Evolutionary conservation across 2,888 invertebrate species (phyloP).

Genomic region (Drosophila eohydei): DNA sequence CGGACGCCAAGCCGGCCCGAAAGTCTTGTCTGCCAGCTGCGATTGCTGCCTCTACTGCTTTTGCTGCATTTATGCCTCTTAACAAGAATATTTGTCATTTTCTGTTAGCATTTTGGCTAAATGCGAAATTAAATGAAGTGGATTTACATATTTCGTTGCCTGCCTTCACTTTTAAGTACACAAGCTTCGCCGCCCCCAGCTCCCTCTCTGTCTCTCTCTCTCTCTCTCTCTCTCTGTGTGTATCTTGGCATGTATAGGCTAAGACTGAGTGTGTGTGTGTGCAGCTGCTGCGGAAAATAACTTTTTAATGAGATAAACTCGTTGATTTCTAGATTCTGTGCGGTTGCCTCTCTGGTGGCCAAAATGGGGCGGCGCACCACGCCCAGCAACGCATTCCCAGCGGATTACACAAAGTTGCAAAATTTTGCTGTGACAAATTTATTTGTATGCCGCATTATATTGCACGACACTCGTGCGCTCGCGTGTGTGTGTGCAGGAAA

Average conservation of each 20-base stretch:
- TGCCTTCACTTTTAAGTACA: conserved; percentile 75
- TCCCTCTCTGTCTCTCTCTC: conserved; percentile 1
- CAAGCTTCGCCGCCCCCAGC: conserved; percentile 32
- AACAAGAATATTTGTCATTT: conserved; percentile 82
- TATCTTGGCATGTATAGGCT: conserved; percentile 64
- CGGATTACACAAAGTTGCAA: conserved; percentile 79
- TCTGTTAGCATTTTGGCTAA: conserved; percentile 82
- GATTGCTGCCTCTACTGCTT: conserved; percentile 7
- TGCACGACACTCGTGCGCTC: conserved; percentile 37
- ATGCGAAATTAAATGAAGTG: conserved; percentile 82
- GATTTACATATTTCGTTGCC: conserved; percentile 78
- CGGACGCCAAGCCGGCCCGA: conserved; percentile 56
- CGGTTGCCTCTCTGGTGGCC: conserved; percentile 66
- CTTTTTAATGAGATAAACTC: conserved; percentile 84
- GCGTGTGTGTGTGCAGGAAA: conserved; percentile 54
- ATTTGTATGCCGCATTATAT: conserved; percentile 78
- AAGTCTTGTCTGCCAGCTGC: conserved; percentile 35
- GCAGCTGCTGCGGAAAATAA: conserved; percentile 81
- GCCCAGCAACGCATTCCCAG: conserved; percentile 51
- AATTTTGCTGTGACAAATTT: conserved; percentile 79
- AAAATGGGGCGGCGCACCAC: conserved; percentile 27
- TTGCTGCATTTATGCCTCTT: conserved; percentile 71
- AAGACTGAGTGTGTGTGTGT: conserved; percentile 60
- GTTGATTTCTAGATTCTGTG: conserved; percentile 78
- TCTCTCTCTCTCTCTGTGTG: conserved; percentile 6